Evolutionary conservation across 2,113 vertebrate species (phyloP), one percentile per base, ranked within the genome.

Genomic region (Pristiophorus japonicus): DNA sequence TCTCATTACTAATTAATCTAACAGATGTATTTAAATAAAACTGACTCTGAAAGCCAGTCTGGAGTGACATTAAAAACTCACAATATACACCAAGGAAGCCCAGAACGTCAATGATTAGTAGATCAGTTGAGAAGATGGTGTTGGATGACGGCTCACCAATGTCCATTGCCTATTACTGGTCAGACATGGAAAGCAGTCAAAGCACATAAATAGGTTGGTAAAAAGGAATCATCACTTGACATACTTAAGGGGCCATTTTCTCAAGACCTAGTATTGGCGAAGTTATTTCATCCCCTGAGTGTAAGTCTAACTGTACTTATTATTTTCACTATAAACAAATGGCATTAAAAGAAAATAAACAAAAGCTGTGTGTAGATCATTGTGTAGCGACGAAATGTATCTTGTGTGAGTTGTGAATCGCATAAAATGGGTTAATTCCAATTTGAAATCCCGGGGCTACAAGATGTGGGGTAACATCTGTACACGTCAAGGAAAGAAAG

Each of bases 1-100:
- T 67, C 93, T 94, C 93, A 45, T 94, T 94, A 94, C 93, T 94
- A 94, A 94, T 51, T 51, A 73, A 51, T 94, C 93, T 94, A 94
- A 94, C 93, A 70, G 45, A 51, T 94, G 63, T 73, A 94, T 94
- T 70, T 94, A 94, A 94, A 94, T 73, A 51, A 70, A 94, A 94
- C 45, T 70, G 65, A 47, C 20, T 67, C 66, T 70, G 59, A 94
- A 94, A 51, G 27, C 92, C 63, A 45, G 63, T 45, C 38, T 47
- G 24, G 38, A 70, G 65, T 16, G 88, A 62, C 88, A 63, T 38
- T 63, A 62, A 92, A 63, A 92, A 92, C 38, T 81, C 78, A 81
- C n/a, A 63, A 92, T 51, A 63, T 63, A 38, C 88, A 38, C 34
- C 59, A 92, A 63, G 59, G 59, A 92, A 38, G 87, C 55, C 55